Evolutionary conservation across 2,113 vertebrate species (phyloP), one percentile per base, ranked within the genome.

Genomic region (Gallinago undulata): DNA sequence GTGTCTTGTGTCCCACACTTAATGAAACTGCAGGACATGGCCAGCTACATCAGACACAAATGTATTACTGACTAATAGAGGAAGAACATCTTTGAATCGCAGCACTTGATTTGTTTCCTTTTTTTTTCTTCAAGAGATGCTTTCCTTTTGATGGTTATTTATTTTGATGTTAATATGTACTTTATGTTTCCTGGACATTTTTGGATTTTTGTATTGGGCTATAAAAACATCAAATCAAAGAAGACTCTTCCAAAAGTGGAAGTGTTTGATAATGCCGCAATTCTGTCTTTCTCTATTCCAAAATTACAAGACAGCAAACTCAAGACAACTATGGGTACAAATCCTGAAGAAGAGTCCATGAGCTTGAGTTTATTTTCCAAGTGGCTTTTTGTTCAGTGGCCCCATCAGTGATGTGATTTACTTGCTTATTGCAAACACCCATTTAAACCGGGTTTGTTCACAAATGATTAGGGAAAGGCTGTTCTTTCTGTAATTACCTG

Each of bases 1-100:
- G 7, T 27, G 13, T 57, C 24, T 78, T 59, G 28, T 67, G 62
- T 77, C 48, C 48, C 27, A 9, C 47, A 68, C 47, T 12, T 64
- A 30, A 3, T 33, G 43, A 51, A 63, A 87, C 30, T 2, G 18
- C 51, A 70, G 79, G 64, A 27, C 0, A 0, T 30, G 45, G 22
- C 33, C 55, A 64, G 43, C 1, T 7, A 13, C 6, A 16, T 39
- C 13, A 70, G 39, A 12, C 43, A 51, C 13, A 35, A 51, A 30
- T 10, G 11, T 50, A 33, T 11, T 48, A 18, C 53, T 66, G 30
- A 28, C 0, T 7, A 57, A 15, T 1, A 23, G 39, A 10, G 25
- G 19, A 3, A 6, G 57, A 86, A n/a, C 0, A 0, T 74, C 73
- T 67, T 4, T 6, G 18, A 45, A 50, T 35, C 18, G 30, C 23